phyloP scores from a whole-genome alignment of 2,888 invertebrate genomes.

The Drosophila kanekoi region DNA sequence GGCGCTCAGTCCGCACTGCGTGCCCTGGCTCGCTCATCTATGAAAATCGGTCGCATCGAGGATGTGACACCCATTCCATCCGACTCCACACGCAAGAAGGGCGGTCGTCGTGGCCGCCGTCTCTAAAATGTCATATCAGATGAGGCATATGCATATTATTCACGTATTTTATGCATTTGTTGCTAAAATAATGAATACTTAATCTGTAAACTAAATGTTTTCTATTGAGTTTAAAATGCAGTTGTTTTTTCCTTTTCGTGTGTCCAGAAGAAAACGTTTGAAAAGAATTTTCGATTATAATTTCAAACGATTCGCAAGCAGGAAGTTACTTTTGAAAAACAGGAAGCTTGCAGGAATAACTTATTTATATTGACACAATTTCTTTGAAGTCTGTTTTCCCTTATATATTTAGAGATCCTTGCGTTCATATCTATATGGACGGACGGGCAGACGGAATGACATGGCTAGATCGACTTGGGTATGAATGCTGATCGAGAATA shows the following conservation, averaged over 20 bases:
- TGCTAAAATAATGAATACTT: background rate
- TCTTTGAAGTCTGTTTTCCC: too few species aligned
- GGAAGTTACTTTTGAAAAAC: background rate
- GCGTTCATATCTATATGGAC: too few species aligned
- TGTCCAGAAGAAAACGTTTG: too few species aligned
- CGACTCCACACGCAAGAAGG: constrained; percentile 4
- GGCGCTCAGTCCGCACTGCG: constrained; percentile 88
- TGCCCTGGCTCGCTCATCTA: constrained; percentile 98
- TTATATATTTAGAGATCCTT: too few species aligned
- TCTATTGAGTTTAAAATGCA: too few species aligned
- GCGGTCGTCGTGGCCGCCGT: constrained; percentile 4
- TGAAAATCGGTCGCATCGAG: constrained; percentile 99
- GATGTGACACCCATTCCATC: constrained; percentile 98
- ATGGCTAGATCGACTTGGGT: too few species aligned
- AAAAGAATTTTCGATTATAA: too few species aligned
- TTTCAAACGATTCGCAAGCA: background rate
- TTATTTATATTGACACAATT: background rate
- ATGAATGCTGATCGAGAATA: too few species aligned
- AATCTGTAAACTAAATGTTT: too few species aligned
- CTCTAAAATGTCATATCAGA: background rate
- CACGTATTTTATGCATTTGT: background rate
- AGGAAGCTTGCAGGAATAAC: background rate
- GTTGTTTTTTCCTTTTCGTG: too few species aligned
- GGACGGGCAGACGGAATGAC: too few species aligned
- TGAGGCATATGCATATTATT: background rate